Percentiles rank a stretch among this genome's conserved stretches.
Conservation (phyloP, 2,113 vertebrate genomes). For the Pachyramphus minor region DNA sequence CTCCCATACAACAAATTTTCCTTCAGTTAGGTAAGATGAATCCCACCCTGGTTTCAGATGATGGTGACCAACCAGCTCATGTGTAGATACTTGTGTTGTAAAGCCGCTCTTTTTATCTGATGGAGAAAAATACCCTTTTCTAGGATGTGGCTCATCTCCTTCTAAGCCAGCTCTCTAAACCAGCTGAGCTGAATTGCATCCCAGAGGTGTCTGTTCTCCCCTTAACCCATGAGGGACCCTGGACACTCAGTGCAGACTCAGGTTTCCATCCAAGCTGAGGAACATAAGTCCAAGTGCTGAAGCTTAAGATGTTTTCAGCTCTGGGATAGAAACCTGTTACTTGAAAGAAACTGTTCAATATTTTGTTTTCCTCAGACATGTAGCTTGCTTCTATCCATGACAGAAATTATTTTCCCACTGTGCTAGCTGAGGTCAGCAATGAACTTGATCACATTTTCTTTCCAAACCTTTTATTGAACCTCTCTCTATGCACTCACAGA, state of each 20-base stretch:
- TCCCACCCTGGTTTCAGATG: not conserved
- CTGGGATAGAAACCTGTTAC: not conserved
- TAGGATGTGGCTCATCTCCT: not conserved
- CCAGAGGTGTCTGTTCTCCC: not conserved
- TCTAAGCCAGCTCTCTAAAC: not conserved
- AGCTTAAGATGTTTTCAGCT: not conserved
- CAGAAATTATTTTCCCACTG: not conserved
- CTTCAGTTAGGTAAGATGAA: not conserved
- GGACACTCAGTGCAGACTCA: not conserved
- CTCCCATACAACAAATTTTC: not conserved
- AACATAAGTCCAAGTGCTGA: not conserved
- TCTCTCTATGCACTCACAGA: not conserved
- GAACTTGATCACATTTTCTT: not conserved
- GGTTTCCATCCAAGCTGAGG: not conserved
- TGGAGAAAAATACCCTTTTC: not conserved
- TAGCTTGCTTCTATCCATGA: not conserved
- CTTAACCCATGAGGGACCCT: rapidly evolving
- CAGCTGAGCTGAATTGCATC: not conserved
- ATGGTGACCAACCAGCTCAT: not conserved
- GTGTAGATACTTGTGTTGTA: not conserved
- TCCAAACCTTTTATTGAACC: not conserved
- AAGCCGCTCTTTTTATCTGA: not conserved
- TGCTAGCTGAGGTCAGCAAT: not conserved
- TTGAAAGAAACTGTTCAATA: not conserved
- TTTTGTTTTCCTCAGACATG: not conserved